Percentiles rank a stretch among this genome's conserved stretches.
Conservation (phyloP, 2,888 invertebrate species). For the Drosophila formosana region DNA sequence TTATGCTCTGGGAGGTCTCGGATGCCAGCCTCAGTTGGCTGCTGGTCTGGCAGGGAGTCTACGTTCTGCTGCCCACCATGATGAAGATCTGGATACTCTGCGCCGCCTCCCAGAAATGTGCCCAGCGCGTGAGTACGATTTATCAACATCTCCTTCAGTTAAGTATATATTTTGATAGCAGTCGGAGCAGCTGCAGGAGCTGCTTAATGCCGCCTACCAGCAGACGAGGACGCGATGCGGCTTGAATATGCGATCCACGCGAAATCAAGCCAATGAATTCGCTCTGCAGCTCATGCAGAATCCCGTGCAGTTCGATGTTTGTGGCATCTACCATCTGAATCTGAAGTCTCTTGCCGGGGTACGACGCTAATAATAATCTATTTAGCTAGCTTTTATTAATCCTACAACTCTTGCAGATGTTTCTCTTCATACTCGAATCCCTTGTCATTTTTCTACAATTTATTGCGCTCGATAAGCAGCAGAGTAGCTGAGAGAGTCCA, state of each 20-base stretch:
- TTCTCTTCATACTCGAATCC: slow-evolving; percentile 63
- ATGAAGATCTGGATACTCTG: slow-evolving; percentile 59
- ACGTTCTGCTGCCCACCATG: slow-evolving; percentile 46
- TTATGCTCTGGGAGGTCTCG: slow-evolving; percentile 40
- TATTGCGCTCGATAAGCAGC: slow-evolving; percentile 37
- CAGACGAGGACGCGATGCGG: not conserved
- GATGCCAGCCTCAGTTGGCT: slow-evolving; percentile 2
- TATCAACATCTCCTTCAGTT: not conserved
- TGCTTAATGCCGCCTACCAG: slow-evolving; percentile 31
- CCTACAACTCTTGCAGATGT: slow-evolving; percentile 51
- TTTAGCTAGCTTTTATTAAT: not conserved
- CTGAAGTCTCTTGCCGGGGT: slow-evolving; percentile 58
- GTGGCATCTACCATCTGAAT: slow-evolving; percentile 70
- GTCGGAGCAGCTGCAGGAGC: slow-evolving; percentile 46
- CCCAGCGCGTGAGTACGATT: slow-evolving; percentile 45
- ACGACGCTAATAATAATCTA: not conserved
- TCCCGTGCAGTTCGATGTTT: slow-evolving; percentile 61
- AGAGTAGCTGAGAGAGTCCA: slow-evolving; percentile 10
- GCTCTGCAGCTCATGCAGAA: slow-evolving; percentile 71
- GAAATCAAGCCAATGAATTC: slow-evolving; percentile 55
- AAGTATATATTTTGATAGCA: slow-evolving; percentile 6
- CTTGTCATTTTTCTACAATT: slow-evolving; percentile 68
- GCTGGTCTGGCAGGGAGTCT: slow-evolving; percentile 30
- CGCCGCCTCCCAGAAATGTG: slow-evolving; percentile 55
- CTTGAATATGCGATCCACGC: not conserved